Evolutionary conservation across 2,797 vertebrate species (phyloP), one percentile per base, ranked within the genome.

Genomic region (Muraenolepis orangiensis): DNA sequence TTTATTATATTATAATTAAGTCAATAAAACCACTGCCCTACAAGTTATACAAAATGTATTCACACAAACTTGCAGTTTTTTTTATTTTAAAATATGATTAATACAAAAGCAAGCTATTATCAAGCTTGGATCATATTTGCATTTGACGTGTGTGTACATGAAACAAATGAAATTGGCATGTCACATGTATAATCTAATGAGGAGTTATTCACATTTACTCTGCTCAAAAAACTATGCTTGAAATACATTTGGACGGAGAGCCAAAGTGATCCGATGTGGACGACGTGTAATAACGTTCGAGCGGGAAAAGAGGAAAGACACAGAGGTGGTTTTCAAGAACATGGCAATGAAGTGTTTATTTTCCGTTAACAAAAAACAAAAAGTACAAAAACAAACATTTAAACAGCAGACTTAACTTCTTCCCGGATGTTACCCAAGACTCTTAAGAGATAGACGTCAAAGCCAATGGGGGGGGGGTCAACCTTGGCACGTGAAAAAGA

Each of bases 281-380:
- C n/a, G n/a, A n/a, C 11, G 8, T 11, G 57, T 26, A 12, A 26
- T 26, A 13, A 57, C 51, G 23, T 46, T 46, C 42, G 20, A n/a
- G 20, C 20, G 57, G 11, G 6, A 67, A 30, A 57, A 12, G 32
- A 57, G 7, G 76, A 77, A 75, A 2, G 38, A 81, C 46, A 73
- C 71, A 57, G 8, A 82, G 30, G 69, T 46, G n/a, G 75, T 77
- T 86, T 86, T 84, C 74, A 86, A 88, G 83, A 86, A 87, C 85
- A 87, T 87, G 87, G 79, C 82, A 87, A 88, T 82, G 82, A 85
- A 83, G 79, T 82, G 72, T 91, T 90, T 89, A 89, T 89, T 89
- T 66, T 85, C 69, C 68, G 76, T 86, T 79, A 73, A 84, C 80
- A 78, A 84, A 80, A 71, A 80, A n/a, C n/a, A n/a, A n/a, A 72